Percentiles rank a stretch among this genome's conserved stretches.
These are phyloP conservation scores for Pseudomugil tenellus DNA, from an alignment of 2,797 vertebrate genomes.

Conservation along the genomic window DNA sequence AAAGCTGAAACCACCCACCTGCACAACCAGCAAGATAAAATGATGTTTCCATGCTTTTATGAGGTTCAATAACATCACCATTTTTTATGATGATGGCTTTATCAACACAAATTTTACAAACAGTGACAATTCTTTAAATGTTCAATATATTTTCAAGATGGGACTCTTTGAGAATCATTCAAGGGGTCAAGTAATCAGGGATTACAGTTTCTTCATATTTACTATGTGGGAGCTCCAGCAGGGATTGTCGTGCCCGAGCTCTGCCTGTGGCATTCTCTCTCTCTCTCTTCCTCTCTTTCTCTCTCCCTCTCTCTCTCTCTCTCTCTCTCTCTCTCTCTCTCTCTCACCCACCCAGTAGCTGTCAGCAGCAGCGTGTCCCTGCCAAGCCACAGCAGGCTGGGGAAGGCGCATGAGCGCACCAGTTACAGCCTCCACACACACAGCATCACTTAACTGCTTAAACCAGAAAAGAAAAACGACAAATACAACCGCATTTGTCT, in stretches of 20 bases:
- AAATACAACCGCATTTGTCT: slow-evolving; percentile 11
- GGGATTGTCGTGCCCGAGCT: slow-evolving; percentile 56
- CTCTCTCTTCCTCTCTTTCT: slow-evolving; percentile 25
- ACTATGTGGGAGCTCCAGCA: slow-evolving; percentile 54
- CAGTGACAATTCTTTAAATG: not conserved
- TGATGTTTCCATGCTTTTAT: not conserved
- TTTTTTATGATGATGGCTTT: not conserved
- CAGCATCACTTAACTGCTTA: slow-evolving; percentile 27
- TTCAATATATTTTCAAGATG: slow-evolving; percentile 8
- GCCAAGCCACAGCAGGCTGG: slow-evolving; percentile 62
- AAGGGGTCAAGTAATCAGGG: slow-evolving; percentile 40
- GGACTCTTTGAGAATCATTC: slow-evolving; percentile 14
- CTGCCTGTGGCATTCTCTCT: slow-evolving; percentile 40
- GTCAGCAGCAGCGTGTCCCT: slow-evolving; percentile 43
- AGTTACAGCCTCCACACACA: slow-evolving; percentile 30
- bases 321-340: not conserved
- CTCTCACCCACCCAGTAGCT: slow-evolving; percentile 39
- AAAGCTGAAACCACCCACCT: no score
- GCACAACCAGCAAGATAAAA: not conserved
- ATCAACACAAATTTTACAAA: not conserved
- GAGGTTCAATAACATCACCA: not conserved
- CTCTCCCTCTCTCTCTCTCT: not conserved
- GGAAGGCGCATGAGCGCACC: slow-evolving; percentile 35
- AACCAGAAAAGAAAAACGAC: not conserved
- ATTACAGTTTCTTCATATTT: slow-evolving; percentile 3